A percentile compares a stretch with the other conserved stretches of the same genome.
These are phyloP conservation scores for Aricia artaxerxes DNA, from an alignment of 2,888 invertebrate species.

Conservation along the genomic window DNA sequence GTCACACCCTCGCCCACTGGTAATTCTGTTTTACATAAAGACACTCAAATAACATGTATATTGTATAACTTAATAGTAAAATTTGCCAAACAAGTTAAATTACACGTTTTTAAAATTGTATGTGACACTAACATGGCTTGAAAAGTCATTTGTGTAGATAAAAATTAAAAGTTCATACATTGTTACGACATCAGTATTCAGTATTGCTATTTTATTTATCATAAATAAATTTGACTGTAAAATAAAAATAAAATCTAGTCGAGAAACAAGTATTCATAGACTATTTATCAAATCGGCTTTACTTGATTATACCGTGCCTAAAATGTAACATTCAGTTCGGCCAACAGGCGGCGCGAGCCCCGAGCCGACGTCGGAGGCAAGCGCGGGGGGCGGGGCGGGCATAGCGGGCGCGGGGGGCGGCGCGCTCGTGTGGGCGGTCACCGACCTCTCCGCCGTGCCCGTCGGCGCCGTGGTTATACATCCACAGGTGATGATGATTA, in stretches of 20 bases:
- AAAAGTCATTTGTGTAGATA: too few relatives aligned
- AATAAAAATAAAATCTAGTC: too few relatives aligned
- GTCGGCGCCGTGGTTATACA: conserved; percentile 94
- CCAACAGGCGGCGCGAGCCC: conserved; percentile 45
- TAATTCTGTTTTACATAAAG: conserved; percentile 38
- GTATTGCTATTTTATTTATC: too few relatives aligned
- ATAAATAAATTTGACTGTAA: too few relatives aligned
- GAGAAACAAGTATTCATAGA: neutral
- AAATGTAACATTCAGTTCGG: neutral
- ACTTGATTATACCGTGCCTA: neutral
- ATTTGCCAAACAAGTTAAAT: neutral
- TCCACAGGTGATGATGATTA: conserved; percentile 79
- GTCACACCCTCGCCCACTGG: conserved; percentile 89
- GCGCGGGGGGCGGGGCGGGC: conserved; percentile 39
- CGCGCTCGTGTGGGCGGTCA: conserved; percentile 89
- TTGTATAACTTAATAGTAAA: neutral
- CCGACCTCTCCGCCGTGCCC: conserved; percentile 91
- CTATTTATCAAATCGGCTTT: neutral
- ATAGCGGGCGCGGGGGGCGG: conserved; percentile 38
- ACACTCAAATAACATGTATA: neutral
- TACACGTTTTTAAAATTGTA: neutral
- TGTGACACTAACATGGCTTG: neutral
- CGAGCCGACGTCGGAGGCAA: conserved; percentile 49
- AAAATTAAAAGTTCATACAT: too few relatives aligned
- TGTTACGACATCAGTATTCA: too few relatives aligned